These are phyloP conservation scores for Ellobium chinense DNA, from an alignment of 2,888 invertebrate genomes.

Conservation along the genomic window DNA sequence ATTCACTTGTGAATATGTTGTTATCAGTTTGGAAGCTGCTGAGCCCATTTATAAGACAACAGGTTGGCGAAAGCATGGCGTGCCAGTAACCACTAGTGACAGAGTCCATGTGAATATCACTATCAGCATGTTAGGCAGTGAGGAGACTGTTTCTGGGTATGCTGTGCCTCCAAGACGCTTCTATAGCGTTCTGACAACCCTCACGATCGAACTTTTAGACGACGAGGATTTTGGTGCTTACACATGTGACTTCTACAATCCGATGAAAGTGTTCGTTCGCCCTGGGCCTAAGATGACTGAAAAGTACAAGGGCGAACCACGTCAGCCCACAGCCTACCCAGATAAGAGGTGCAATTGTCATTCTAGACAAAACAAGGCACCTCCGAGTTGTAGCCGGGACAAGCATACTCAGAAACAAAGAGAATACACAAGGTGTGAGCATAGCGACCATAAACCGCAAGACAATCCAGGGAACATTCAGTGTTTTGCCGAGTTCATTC, in stretches of 20 bases:
- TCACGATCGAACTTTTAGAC: background rate
- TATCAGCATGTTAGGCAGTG: background rate
- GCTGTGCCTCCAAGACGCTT: background rate
- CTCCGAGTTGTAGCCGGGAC: background rate
- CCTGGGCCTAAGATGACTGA: background rate
- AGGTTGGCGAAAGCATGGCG: background rate
- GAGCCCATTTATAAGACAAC: background rate
- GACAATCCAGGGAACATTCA: too few relatives aligned
- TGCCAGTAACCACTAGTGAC: background rate
- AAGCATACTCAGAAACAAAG: background rate
- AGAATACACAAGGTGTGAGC: background rate
- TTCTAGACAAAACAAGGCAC: background rate
- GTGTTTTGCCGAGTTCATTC: constrained; percentile 1
- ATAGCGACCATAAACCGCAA: background rate
- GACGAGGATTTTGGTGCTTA: background rate
- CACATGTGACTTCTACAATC: background rate
- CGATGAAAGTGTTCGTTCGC: background rate
- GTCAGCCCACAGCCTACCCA: background rate
- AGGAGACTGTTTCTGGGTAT: background rate
- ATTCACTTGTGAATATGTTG: background rate
- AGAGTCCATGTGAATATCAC: background rate
- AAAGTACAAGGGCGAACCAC: background rate
- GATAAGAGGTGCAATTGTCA: background rate
- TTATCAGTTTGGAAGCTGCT: background rate
- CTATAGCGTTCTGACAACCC: background rate